These are phyloP conservation scores for Tragopan temminckii DNA, from an alignment of 2,797 vertebrate species.

Conservation along the genomic window DNA sequence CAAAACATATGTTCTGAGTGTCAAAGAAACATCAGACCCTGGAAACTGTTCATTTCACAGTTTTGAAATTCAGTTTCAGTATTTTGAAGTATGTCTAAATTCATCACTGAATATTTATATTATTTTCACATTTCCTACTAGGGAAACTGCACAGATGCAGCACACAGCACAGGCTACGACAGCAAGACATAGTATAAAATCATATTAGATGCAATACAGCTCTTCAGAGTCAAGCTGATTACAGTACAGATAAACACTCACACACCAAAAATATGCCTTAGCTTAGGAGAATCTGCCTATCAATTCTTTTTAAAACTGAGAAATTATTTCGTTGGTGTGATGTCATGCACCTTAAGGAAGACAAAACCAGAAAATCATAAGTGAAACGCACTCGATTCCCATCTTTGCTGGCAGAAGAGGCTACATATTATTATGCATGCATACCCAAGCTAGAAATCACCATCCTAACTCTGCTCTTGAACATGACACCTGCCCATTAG, in stretches of 20 bases:
- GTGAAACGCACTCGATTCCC: background rate
- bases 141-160: background rate
- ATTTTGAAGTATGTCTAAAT: slow-evolving; percentile 12
- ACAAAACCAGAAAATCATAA: background rate
- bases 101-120: slow-evolving; percentile 16
- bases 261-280: background rate
- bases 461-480: background rate
- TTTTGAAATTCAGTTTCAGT: slow-evolving; percentile 23
- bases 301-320: background rate
- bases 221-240: background rate
- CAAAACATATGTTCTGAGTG: background rate
- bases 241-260: background rate
- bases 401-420: background rate
- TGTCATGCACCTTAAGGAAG: background rate
- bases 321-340: background rate
- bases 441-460: background rate
- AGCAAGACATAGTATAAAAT: background rate
- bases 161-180: background rate
- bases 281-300: background rate
- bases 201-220: background rate
- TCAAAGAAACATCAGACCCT: background rate
- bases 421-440: background rate
- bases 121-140: slow-evolving; percentile 4
- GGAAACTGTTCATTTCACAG: background rate
- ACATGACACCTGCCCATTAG: background rate